Evolutionary conservation across 1,140 invertebrate genomes (phyloP).

Genomic region (Dreissena rostriformis): DNA sequence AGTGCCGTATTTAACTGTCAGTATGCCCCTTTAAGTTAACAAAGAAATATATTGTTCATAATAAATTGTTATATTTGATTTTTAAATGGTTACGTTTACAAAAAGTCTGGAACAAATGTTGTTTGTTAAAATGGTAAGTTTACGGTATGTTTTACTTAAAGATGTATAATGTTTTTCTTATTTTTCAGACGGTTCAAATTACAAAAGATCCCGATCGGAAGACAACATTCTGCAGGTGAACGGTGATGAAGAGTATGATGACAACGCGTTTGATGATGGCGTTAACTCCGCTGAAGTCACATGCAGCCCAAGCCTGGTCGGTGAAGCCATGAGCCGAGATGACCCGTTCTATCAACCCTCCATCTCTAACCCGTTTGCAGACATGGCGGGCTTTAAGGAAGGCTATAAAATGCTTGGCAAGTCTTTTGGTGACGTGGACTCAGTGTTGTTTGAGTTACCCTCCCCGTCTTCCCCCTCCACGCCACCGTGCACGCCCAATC

Average conservation of each 20-base stretch:
- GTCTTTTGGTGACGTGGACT: constrained; percentile 61
- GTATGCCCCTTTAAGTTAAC: too few species aligned
- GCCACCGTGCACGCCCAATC: constrained; percentile 70
- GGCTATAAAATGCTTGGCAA: constrained; percentile 75
- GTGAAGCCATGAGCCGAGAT: constrained; percentile 78
- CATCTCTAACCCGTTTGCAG: constrained; percentile 76
- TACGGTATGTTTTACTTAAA: too few species aligned
- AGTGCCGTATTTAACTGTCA: too few species aligned
- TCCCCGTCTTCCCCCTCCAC: constrained; percentile 69
- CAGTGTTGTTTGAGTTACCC: constrained; percentile 65
- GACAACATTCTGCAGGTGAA: constrained; percentile 75
- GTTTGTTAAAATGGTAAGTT: too few species aligned
- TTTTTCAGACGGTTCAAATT: constrained; percentile 40
- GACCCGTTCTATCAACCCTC: constrained; percentile 79
- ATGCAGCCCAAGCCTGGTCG: constrained; percentile 74
- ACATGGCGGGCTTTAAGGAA: constrained; percentile 69
- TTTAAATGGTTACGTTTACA: too few species aligned
- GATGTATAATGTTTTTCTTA: neutral
- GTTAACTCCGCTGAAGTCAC: constrained; percentile 47
- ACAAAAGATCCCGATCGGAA: constrained; percentile 76
- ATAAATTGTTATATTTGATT: too few species aligned
- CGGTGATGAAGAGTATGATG: constrained; percentile 58
- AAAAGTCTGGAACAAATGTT: too few species aligned
- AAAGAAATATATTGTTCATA: too few species aligned
- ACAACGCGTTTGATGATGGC: constrained; percentile 53